phyloP scores from a whole-genome alignment of 2,888 invertebrate genomes.

The Polietes domitor region DNA sequence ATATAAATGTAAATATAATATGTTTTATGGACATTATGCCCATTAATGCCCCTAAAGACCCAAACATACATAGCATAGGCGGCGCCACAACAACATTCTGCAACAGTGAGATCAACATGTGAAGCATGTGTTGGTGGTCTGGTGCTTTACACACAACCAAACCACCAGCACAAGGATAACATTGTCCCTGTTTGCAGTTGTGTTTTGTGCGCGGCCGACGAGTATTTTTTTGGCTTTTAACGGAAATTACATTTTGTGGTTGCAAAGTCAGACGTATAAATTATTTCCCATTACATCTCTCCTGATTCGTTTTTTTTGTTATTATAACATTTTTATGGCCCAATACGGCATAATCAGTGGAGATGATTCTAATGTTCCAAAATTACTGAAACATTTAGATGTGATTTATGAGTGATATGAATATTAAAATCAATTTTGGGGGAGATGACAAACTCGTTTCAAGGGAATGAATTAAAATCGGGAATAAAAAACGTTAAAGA shows the following conservation, averaged over 20 bases:
- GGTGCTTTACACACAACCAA: background rate
- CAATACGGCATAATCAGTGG: too few species aligned
- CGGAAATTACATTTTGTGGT: conserved; percentile 19
- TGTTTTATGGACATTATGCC: background rate
- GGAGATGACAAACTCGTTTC: too few species aligned
- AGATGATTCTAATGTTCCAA: too few species aligned
- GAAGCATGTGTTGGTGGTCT: background rate
- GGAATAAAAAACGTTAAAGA: too few species aligned
- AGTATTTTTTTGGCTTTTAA: background rate
- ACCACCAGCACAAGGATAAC: background rate
- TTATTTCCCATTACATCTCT: too few species aligned
- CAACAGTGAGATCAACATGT: background rate
- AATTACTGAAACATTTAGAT: too few species aligned
- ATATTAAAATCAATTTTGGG: too few species aligned
- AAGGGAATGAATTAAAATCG: too few species aligned
- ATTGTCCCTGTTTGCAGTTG: background rate
- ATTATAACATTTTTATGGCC: too few species aligned
- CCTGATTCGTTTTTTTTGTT: too few species aligned
- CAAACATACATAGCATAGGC: background rate
- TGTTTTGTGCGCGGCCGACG: background rate
- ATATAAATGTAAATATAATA: background rate
- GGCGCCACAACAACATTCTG: background rate
- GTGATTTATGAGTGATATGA: too few species aligned
- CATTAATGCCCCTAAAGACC: background rate
- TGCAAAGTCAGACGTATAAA: background rate